phyloP scores from a whole-genome alignment of 2,113 vertebrate genomes.

The Thinocorus orbignyianus region DNA sequence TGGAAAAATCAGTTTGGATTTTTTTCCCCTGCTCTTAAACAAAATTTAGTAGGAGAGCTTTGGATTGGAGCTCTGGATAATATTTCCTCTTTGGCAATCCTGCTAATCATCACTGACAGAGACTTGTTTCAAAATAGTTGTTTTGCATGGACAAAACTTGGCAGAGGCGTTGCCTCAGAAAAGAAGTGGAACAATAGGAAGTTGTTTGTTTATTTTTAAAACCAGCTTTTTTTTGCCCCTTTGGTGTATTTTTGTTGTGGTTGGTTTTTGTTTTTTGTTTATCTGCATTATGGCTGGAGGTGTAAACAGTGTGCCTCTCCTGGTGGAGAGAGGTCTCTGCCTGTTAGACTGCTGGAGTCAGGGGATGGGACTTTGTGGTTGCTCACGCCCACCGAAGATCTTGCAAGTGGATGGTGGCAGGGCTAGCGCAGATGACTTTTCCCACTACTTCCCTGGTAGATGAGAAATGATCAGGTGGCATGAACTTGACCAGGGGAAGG shows the following conservation, averaged over 20 bases:
- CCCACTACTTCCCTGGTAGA: rapidly evolving
- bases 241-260: no score
- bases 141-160: neutral
- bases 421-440: neutral
- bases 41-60: neutral
- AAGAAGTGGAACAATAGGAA: neutral
- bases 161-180: neutral
- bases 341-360: neutral
- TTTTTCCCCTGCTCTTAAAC: neutral
- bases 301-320: neutral
- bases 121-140: neutral
- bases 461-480: neutral
- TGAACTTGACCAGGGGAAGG: neutral
- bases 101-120: neutral
- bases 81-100: neutral
- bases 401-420: neutral
- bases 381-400: neutral
- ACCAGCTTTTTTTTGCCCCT: neutral
- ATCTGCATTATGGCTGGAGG: neutral
- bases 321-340: neutral
- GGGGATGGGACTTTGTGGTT: neutral
- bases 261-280: no score
- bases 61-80: neutral
- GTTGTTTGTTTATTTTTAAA: neutral
- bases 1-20: neutral